Evolutionary conservation across 2,888 invertebrate species (phyloP).

Genomic region (Urechis unicinctus): DNA sequence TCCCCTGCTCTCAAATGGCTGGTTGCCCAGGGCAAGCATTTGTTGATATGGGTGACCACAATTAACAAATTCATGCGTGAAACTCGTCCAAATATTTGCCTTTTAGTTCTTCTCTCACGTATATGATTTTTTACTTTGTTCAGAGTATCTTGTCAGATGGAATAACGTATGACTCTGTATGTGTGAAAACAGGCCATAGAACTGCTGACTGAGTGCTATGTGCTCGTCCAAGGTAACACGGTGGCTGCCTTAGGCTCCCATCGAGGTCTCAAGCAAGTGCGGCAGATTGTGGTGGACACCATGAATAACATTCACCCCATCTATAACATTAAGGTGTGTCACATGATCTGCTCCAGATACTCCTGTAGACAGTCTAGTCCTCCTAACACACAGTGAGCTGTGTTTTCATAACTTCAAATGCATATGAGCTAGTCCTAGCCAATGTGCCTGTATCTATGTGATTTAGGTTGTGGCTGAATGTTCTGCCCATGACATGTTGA

Average conservation of each 20-base stretch:
- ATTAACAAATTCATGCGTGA: too few relatives aligned
- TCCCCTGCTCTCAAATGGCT: too few relatives aligned
- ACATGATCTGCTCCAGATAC: not conserved
- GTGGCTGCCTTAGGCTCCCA: conserved; percentile 95
- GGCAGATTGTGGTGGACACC: conserved; percentile 87
- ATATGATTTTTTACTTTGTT: too few relatives aligned
- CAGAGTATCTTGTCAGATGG: not conserved
- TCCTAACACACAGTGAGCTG: not conserved
- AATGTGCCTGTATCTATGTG: too few relatives aligned
- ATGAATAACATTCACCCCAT: conserved; percentile 99
- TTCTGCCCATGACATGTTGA: too few relatives aligned
- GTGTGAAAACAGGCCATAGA: conserved; percentile 69
- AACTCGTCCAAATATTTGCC: too few relatives aligned
- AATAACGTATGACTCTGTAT: not conserved
- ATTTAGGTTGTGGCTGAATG: too few relatives aligned
- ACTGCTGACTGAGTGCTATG: conserved; percentile 89
- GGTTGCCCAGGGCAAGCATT: too few relatives aligned
- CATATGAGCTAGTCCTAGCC: too few relatives aligned
- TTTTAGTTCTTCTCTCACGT: not conserved
- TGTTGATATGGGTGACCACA: too few relatives aligned
- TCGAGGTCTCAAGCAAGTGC: conserved; percentile 64
- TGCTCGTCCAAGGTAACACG: conserved; percentile 94
- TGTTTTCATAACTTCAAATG: not conserved
- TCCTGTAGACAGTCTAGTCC: not conserved
- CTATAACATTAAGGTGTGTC: conserved; percentile 71